Base-by-base conservation (phyloP, 92 coral and sea anemone species). In the Pocillopora meandrina region DNA sequence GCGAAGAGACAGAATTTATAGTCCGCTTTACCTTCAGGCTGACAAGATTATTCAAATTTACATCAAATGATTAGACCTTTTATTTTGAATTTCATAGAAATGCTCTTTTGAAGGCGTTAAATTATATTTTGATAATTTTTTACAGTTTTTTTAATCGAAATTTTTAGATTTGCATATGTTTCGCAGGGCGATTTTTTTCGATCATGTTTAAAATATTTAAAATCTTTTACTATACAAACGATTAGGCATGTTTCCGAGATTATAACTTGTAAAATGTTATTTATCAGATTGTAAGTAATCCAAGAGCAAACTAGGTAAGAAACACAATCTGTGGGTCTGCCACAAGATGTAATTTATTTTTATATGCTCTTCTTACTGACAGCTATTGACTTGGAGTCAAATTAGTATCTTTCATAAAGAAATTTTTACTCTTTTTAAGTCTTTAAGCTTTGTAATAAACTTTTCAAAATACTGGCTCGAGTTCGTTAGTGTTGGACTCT, bases 351-450 rank as follows among this genome's bases (percentile, higher is more conserved):
- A 93, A 86, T 83, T 91, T 91, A 91, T 93, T 93, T 82, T 13
- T 82, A 82, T 70, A 70, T 72, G 85, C 83, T 68, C 81, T 72
- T 61, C 19, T 74, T 71, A 79, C 57, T 69, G 55, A 80, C 82
- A 56, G 74, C 65, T 79, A 2, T 74, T 76, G 92, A 68, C 86
- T 78, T 75, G 74, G 82, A 86, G 97, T 89, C 94, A 75, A 61
- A 62, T 70, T 65, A 81, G 91, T 93, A 93, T 93, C 96, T 93
- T 93, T 93, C 78, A 88, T 93, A 93, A 93, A 93, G 96, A 93
- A 75, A 36, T 86, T 76, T 76, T 73, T 77, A 67, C 16, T n/a
- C 61, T 21, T 52, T 73, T 71, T 20, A 71, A 21, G 49, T 61
- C 47, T 15, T 42, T 71, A 64, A 13, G 73, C 60, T 72, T 82